Evolutionary conservation across 2,797 vertebrate species (phyloP).

Genomic region (Steatocranus sp.): DNA sequence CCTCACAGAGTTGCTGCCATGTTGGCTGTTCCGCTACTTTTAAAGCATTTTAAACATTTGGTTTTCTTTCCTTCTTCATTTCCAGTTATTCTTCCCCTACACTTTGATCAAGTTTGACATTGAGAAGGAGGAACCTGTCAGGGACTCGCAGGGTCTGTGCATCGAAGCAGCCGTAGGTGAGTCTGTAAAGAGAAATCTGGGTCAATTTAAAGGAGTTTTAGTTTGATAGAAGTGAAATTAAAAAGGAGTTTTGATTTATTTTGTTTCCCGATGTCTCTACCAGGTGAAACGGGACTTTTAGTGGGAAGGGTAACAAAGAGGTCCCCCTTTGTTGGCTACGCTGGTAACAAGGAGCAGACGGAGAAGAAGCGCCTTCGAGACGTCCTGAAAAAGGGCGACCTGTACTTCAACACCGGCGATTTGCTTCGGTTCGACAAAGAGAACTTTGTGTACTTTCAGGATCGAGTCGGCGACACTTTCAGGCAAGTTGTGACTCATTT

Average conservation of each 20-base stretch:
- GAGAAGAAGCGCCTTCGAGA: conserved; percentile 85
- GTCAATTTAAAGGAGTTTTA: background rate
- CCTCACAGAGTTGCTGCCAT: background rate
- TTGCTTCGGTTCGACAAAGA: conserved; percentile 80
- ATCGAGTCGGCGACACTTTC: conserved; percentile 90
- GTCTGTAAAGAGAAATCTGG: background rate
- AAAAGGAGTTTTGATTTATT: background rate
- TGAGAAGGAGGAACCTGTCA: conserved; percentile 84
- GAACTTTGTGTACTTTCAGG: conserved; percentile 89
- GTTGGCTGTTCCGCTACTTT: background rate
- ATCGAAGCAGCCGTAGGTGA: conserved; percentile 80
- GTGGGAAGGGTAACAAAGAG: conserved; percentile 77
- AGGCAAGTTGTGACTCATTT: conserved; percentile 58
- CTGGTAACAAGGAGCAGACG: conserved; percentile 79
- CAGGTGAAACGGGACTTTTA: conserved; percentile 85
- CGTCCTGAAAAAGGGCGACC: conserved; percentile 84
- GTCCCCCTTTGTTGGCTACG: conserved; percentile 84
- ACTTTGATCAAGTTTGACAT: conserved; percentile 86
- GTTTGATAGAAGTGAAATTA: background rate
- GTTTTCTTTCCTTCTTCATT: background rate
- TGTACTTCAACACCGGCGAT: conserved; percentile 90
- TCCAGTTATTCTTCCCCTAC: conserved; percentile 76
- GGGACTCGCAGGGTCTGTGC: conserved; percentile 83
- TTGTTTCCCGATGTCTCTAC: background rate
- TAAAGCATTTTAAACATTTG: background rate